These are phyloP conservation scores for Canis aureus DNA, from an alignment of 2,113 vertebrate species.

Conservation along the genomic window DNA sequence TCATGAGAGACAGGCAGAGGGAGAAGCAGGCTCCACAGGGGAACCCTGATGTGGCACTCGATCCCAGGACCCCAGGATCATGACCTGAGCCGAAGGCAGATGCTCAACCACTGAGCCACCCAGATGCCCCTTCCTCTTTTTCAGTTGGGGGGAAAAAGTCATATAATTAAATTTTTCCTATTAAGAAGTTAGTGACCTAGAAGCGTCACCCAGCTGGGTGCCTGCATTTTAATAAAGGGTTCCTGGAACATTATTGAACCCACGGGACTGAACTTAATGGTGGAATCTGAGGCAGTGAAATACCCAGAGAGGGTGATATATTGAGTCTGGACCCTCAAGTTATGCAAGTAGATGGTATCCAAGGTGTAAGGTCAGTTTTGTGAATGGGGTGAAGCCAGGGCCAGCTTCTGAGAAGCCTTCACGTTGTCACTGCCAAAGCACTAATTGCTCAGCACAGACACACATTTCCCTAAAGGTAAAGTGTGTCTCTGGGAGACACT, in stretches of 20 bases:
- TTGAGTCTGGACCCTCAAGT: not conserved
- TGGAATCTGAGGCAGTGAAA: not conserved
- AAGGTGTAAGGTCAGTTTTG: not conserved
- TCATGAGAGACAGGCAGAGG: too few species aligned
- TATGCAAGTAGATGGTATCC: not conserved
- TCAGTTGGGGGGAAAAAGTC: not conserved
- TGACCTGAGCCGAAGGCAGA: too few species aligned
- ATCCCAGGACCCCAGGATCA: too few species aligned
- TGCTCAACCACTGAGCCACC: too few species aligned
- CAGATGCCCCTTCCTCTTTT: not conserved
- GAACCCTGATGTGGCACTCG: too few species aligned
- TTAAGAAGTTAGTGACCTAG: slow-evolving; percentile 8
- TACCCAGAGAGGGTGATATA: not conserved
- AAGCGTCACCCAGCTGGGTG: not conserved
- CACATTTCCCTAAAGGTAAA: not conserved
- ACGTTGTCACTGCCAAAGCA: not conserved
- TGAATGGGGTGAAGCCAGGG: not conserved
- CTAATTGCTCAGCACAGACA: not conserved
- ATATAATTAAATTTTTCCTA: not conserved
- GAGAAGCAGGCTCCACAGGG: too few species aligned
- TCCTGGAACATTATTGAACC: not conserved
- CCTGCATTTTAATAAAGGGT: slow-evolving; percentile 24
- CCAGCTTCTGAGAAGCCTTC: not conserved
- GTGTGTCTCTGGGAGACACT: not conserved
- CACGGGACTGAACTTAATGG: not conserved